phyloP scores from a whole-genome alignment of 2,113 vertebrate species.

The Orthonyx spaldingii region DNA sequence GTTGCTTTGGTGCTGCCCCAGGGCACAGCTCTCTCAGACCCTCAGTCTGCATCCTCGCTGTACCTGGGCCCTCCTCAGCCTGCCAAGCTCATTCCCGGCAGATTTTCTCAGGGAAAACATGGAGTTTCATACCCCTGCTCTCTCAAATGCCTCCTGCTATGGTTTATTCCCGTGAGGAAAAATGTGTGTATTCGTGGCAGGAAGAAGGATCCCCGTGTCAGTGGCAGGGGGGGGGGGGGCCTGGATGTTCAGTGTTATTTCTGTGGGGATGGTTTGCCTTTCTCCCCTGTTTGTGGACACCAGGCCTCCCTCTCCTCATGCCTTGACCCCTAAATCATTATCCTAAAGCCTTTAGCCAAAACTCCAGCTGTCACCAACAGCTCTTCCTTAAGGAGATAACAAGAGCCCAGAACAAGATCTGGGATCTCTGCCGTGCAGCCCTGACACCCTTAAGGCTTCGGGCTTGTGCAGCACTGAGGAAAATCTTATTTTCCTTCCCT shows the following conservation, averaged over 20 bases:
- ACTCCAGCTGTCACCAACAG: constrained; percentile 35
- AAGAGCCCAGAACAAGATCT: neutral
- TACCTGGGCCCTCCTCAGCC: neutral
- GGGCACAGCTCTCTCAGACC: neutral
- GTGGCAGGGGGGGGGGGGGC: neutral
- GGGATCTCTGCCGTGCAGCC: neutral
- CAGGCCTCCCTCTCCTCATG: neutral
- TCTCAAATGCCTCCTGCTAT: neutral
- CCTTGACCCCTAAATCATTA: neutral
- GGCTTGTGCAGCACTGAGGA: neutral
- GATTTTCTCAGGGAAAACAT: neutral
- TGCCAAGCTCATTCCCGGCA: accelerated
- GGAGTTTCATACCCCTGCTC: accelerated
- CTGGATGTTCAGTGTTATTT: neutral
- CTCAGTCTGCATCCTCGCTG: neutral
- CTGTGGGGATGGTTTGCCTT: neutral
- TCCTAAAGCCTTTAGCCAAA: constrained; percentile 23
- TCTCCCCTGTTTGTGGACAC: neutral
- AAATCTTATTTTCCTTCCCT: neutral
- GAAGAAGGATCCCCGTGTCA: neutral
- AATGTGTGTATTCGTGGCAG: neutral
- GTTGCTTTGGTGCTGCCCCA: neutral
- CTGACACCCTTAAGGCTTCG: neutral
- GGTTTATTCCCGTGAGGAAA: neutral
- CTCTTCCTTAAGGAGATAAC: constrained; percentile 25